These are phyloP conservation scores for Hyposoter didymator DNA, from an alignment of 2,888 invertebrate genomes.

Conservation along the genomic window DNA sequence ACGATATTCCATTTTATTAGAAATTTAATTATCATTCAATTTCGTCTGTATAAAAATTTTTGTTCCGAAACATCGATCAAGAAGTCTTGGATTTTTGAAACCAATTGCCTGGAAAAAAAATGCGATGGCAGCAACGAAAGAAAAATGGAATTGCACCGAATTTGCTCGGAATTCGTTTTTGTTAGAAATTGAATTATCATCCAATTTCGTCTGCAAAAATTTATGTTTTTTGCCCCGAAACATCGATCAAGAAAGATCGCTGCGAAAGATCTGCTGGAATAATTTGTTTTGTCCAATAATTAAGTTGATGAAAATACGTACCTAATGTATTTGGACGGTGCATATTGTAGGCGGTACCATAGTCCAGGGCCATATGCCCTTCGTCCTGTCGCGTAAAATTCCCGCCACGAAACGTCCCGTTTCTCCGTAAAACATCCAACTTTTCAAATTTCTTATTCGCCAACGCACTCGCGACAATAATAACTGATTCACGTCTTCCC, in stretches of 20 bases:
- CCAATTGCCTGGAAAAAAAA: too few species aligned
- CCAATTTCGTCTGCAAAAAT: not conserved
- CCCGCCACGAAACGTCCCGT: constrained; percentile 67
- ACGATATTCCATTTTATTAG: not conserved
- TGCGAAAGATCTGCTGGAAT: not conserved
- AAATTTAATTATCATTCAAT: not conserved
- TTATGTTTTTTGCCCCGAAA: not conserved
- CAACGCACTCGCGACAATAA: constrained; percentile 39
- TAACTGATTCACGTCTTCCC: constrained; percentile 1
- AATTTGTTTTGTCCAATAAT: not conserved
- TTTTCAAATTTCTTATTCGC: constrained; percentile 19
- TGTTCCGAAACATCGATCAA: too few species aligned
- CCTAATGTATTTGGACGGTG: constrained; percentile 82
- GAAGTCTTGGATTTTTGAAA: not conserved
- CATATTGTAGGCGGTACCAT: constrained; percentile 82
- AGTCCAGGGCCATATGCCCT: constrained; percentile 81
- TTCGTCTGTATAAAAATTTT: not conserved
- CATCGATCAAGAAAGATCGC: not conserved
- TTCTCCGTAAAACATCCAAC: constrained; percentile 72
- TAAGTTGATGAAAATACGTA: constrained; percentile 71
- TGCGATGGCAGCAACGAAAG: too few species aligned
- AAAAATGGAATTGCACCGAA: too few species aligned
- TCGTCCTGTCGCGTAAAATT: constrained; percentile 65
- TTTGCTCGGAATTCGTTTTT: not conserved
- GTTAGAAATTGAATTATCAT: not conserved